Evolutionary conservation across 2,888 invertebrate species (phyloP).

Genomic region (Agonopterix alstromeriana): DNA sequence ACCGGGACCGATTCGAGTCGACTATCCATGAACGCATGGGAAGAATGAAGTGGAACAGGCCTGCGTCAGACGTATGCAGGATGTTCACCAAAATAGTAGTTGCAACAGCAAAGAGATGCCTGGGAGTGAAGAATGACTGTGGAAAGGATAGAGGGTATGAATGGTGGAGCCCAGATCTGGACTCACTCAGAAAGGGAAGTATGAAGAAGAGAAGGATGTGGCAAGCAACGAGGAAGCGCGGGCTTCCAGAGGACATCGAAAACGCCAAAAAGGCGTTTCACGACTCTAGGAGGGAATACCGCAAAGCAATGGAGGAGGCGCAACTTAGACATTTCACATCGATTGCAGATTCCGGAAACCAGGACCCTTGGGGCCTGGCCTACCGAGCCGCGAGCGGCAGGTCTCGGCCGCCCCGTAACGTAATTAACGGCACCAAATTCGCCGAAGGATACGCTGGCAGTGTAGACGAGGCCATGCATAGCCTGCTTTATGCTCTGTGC

Average conservation of each 20-base stretch:
- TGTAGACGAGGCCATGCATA: neutral
- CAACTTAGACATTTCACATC: conserved; percentile 2
- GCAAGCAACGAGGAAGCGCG: too few relatives aligned
- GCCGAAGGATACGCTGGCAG: neutral
- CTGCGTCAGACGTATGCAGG: neutral
- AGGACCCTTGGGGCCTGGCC: conserved; percentile 13
- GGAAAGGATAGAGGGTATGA: neutral
- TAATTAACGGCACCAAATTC: neutral
- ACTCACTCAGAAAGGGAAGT: neutral
- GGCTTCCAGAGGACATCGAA: too few relatives aligned
- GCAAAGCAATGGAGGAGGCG: conserved; percentile 6
- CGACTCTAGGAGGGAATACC: neutral
- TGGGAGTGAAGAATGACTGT: neutral
- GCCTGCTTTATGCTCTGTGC: neutral
- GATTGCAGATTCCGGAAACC: conserved; percentile 10
- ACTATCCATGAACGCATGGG: neutral
- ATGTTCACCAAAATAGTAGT: neutral
- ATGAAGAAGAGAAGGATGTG: neutral
- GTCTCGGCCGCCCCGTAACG: conserved; percentile 1
- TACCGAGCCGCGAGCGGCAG: conserved; percentile 8
- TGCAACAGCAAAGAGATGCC: neutral
- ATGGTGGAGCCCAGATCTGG: neutral
- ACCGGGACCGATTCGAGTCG: neutral
- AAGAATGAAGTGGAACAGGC: neutral
- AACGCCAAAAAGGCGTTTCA: neutral